Base-by-base conservation (phyloP, 2,888 invertebrate genomes). In the Sericinus montela region DNA sequence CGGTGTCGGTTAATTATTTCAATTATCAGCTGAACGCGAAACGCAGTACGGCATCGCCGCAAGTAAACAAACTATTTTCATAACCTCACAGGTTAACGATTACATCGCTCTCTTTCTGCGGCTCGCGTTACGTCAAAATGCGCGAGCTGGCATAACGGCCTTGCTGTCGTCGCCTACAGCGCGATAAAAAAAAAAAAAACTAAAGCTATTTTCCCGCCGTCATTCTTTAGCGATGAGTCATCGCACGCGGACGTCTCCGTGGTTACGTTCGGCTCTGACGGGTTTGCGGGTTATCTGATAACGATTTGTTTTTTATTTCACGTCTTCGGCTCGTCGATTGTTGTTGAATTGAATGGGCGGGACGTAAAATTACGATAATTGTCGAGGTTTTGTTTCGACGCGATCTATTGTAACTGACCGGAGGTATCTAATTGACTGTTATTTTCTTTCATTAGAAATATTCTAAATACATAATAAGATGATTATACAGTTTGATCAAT, bases 211-310 rank as follows among this genome's bases (percentile, higher is more conserved):
- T 55, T 64, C 62, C 59, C 59, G 51, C 44, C 68, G 71, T 75
- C 77, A 79, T 79, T 77, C 67, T 58, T 55, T 49, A 54, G 50
- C 57, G 66, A 67, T 80, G 79, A 79, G 64, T 81, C 81, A 82
- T 54, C 51, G 60, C 39, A 53, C 40, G 59, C 70, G 69, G 75
- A 54, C 73, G 69, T 68, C 59, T 75, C 54, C 53, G 52, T 47
- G 52, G 50, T 57, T 54, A 43, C 51, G 51, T 43, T 45, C 41
- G 42, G 47, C 19, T 10, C 45, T 16, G 45, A 56, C 55, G 59
- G 59, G 63, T 32, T 65, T 68, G 63, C 62, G 68, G 75, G 72
- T 73, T 77, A 78, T 79, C 76, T 53, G 68, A 69, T 77, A 75
- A 75, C 67, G 68, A 65, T 70, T 72, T 75, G 72, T 75, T 25